These are phyloP conservation scores for Mus caroli DNA, from an alignment of 2,797 vertebrate genomes.

Conservation along the genomic window DNA sequence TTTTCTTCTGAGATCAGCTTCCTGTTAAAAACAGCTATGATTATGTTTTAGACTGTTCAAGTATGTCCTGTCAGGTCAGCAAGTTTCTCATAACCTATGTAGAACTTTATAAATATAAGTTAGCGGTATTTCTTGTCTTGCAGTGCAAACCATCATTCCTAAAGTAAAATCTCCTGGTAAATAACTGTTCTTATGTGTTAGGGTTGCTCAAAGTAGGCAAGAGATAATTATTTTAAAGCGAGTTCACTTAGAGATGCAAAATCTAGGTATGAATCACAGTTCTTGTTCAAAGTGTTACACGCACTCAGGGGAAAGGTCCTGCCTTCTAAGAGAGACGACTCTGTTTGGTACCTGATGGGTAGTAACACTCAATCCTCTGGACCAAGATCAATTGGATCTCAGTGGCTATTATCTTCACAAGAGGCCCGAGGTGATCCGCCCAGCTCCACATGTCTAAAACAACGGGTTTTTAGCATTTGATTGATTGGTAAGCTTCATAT, in stretches of 20 bases:
- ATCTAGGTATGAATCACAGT: conserved; percentile 48
- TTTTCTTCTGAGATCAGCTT: conserved; percentile 23
- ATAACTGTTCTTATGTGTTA: conserved; percentile 59
- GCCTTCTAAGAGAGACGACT: conserved; percentile 12
- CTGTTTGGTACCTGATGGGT: conserved; percentile 42
- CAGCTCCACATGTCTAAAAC: conserved; percentile 49
- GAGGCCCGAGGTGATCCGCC: conserved; percentile 44
- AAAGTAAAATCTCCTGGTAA: conserved; percentile 28
- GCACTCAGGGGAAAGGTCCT: background rate
- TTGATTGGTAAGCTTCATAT: conserved; percentile 55
- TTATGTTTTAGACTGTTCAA: conserved; percentile 40
- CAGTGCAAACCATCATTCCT: conserved; percentile 12
- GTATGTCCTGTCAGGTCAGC: background rate
- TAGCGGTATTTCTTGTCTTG: conserved; percentile 33
- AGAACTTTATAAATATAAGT: conserved; percentile 47
- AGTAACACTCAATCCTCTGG: conserved; percentile 56
- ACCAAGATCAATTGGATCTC: background rate
- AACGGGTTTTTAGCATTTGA: conserved; percentile 62
- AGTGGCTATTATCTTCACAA: conserved; percentile 11
- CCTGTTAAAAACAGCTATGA: conserved; percentile 32
- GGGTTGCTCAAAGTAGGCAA: conserved; percentile 34
- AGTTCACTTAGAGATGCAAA: conserved; percentile 20
- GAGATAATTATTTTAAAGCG: conserved; percentile 54
- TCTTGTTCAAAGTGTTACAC: conserved; percentile 9
- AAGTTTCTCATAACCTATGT: conserved; percentile 6